Conservation (phyloP, 2,888 invertebrate species). For the Drosophila melanosoma region DNA sequence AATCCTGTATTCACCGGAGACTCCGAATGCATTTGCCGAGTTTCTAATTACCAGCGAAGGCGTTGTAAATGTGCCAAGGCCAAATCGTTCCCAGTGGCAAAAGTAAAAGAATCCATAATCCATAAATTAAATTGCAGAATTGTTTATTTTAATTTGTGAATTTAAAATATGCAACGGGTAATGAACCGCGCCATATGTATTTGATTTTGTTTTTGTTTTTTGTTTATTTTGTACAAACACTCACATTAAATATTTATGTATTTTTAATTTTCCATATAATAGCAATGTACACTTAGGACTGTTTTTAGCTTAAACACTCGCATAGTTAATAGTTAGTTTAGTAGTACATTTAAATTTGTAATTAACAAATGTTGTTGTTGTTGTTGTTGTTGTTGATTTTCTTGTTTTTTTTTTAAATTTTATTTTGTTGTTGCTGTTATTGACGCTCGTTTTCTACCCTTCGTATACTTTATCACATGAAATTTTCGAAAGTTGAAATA, state of each 20-base stretch:
- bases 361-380: constrained; percentile 53
- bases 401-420: constrained; percentile 9
- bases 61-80: constrained; percentile 72
- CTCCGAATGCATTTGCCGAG: constrained; percentile 85
- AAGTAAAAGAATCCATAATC: constrained; percentile 4
- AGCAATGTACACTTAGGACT: constrained; percentile 65
- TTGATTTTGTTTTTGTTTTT: constrained; percentile 14
- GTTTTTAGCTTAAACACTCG: constrained; percentile 36
- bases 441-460: constrained; percentile 22
- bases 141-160: constrained; percentile 62
- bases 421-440: constrained; percentile 34
- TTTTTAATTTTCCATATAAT: constrained; percentile 43
- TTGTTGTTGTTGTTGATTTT: constrained; percentile 7
- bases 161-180: constrained; percentile 66
- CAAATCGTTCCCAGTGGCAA: constrained; percentile 1
- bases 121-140: constrained; percentile 38
- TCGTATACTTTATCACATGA: constrained; percentile 80
- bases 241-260: constrained; percentile 59
- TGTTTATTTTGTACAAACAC: constrained; percentile 66
- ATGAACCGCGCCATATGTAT: constrained; percentile 7
- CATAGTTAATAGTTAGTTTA: constrained; percentile 54
- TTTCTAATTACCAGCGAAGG: constrained; percentile 86
- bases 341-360: constrained; percentile 71
- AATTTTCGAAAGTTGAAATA: constrained; percentile 77
- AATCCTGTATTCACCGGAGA: constrained; percentile 87